A percentile compares a stretch with the other conserved stretches of the same genome.
Evolutionary conservation across 2,797 vertebrate species (phyloP).

Genomic region (Aulostomus chinensis): DNA sequence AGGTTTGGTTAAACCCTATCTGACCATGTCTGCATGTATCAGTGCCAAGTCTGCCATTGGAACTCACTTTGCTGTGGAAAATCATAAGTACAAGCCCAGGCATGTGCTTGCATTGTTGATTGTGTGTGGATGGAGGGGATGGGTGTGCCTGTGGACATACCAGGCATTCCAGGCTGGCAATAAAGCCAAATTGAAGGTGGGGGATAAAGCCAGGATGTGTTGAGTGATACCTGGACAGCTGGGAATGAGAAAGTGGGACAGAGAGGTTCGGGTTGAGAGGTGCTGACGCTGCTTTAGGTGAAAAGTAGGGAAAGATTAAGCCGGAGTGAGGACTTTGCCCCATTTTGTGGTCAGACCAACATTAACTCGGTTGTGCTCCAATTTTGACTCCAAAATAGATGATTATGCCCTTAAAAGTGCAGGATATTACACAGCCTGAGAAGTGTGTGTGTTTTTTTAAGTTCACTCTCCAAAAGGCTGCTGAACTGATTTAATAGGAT

Average conservation of each 20-base stretch:
- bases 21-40: conserved; percentile 53
- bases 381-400: conserved; percentile 43
- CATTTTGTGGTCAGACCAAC: conserved; percentile 45
- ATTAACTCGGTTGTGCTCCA: conserved; percentile 35
- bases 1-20: conserved; percentile 62
- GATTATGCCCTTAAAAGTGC: conserved; percentile 16
- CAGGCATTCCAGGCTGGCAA: conserved; percentile 74
- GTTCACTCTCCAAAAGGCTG: conserved; percentile 24
- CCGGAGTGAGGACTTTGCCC: conserved; percentile 27
- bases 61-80: conserved; percentile 52
- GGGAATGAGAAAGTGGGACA: conserved; percentile 33
- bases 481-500: conserved; percentile 30
- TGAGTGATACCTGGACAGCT: conserved; percentile 71
- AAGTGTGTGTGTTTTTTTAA: too few species aligned
- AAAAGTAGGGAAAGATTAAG: conserved; percentile 35
- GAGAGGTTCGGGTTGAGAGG: conserved; percentile 29
- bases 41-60: conserved; percentile 53
- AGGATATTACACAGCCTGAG: conserved; percentile 26
- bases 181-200: conserved; percentile 74
- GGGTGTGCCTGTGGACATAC: conserved; percentile 74
- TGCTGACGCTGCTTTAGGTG: conserved; percentile 34
- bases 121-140: conserved; percentile 48
- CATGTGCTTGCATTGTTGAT: conserved; percentile 55
- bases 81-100: conserved; percentile 49
- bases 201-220: conserved; percentile 59